Conservation (phyloP, 1,140 invertebrate genomes). For the Kradibia gibbosae region DNA sequence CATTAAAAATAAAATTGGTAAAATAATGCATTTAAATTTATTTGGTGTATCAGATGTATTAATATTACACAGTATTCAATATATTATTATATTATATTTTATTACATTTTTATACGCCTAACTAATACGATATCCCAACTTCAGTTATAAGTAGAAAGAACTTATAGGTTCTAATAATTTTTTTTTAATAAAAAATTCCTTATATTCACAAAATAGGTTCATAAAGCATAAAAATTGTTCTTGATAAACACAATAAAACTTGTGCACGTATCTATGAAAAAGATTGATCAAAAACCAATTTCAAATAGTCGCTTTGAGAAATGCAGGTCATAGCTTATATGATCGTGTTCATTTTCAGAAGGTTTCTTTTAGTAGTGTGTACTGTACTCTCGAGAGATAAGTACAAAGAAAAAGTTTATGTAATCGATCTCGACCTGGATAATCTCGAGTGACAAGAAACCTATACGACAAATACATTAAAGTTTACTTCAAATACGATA, state of each 20-base stretch:
- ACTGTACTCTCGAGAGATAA: not conserved
- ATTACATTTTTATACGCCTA: too few species aligned
- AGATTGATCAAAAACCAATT: not conserved
- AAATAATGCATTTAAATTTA: too few species aligned
- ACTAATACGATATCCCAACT: too few species aligned
- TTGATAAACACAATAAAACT: not conserved
- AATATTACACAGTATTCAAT: too few species aligned
- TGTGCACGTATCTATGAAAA: not conserved
- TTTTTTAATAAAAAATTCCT: too few species aligned
- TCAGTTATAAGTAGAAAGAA: too few species aligned
- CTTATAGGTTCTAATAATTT: too few species aligned
- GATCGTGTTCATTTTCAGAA: not conserved
- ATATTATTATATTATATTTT: too few species aligned
- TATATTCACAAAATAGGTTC: not conserved
- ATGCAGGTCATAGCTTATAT: not conserved
- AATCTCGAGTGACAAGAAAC: not conserved
- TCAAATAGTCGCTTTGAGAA: not conserved
- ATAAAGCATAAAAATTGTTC: not conserved
- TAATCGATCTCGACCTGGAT: not conserved
- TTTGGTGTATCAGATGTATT: too few species aligned
- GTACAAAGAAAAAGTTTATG: not conserved
- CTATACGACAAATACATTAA: not conserved
- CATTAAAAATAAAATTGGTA: too few species aligned
- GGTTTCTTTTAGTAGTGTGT: not conserved
- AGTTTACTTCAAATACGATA: not conserved